phyloP scores from a whole-genome alignment of 2,888 invertebrate genomes.

The Chloromyia formosa region DNA sequence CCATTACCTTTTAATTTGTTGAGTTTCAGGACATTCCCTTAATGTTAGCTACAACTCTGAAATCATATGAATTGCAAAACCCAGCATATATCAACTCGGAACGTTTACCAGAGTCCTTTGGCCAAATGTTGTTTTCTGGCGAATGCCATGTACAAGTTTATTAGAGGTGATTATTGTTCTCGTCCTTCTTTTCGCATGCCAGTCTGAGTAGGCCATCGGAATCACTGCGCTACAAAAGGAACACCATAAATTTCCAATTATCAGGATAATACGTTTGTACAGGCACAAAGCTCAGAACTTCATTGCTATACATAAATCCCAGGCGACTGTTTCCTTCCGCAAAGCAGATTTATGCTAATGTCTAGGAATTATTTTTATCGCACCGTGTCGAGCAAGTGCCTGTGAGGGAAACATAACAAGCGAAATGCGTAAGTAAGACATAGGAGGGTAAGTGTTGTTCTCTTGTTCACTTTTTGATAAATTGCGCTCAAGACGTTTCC shows the following conservation, averaged over 20 bases:
- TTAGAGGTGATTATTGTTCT: slow-evolving; percentile 30
- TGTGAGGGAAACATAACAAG: slow-evolving; percentile 13
- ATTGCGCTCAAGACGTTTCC: not conserved
- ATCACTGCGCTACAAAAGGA: slow-evolving; percentile 45
- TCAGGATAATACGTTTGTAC: slow-evolving; percentile 49
- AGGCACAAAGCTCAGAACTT: slow-evolving; percentile 46
- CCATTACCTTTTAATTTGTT: slow-evolving; percentile 38
- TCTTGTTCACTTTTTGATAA: not conserved
- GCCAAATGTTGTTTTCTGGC: not conserved
- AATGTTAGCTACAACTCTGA: not conserved
- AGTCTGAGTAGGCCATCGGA: not conserved
- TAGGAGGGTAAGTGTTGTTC: not conserved
- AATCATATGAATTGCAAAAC: not conserved
- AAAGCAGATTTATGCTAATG: slow-evolving; percentile 50
- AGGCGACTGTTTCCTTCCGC: slow-evolving; percentile 47
- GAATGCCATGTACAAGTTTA: slow-evolving; percentile 28
- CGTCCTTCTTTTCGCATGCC: slow-evolving; percentile 2
- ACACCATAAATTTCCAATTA: slow-evolving; percentile 49
- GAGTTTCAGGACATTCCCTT: slow-evolving; percentile 21
- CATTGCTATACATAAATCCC: slow-evolving; percentile 48
- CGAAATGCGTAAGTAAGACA: not conserved
- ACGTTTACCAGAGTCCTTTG: not conserved
- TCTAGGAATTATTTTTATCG: slow-evolving; percentile 49
- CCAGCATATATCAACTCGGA: not conserved
- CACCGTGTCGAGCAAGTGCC: slow-evolving; percentile 8